Percentiles rank a stretch among this genome's conserved stretches.
phyloP scores from a whole-genome alignment of 2,113 vertebrate species.

The Cynocephalus volans region DNA sequence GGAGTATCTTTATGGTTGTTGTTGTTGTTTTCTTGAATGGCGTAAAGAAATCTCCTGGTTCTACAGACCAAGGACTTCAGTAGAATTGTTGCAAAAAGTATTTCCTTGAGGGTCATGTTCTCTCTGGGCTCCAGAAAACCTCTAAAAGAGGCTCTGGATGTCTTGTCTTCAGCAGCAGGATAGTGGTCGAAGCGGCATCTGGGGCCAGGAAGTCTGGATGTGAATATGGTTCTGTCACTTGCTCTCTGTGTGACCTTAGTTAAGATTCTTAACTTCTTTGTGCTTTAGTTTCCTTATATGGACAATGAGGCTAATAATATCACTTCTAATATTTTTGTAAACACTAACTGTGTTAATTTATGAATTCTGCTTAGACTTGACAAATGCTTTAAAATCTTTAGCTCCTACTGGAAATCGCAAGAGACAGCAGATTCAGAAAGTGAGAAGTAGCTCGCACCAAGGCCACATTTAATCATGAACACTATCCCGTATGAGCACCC shows the following conservation, averaged over 20 bases:
- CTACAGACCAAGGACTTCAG: neutral
- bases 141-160: neutral
- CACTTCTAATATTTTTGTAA: neutral
- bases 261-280: neutral
- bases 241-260: neutral
- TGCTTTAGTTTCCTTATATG: neutral
- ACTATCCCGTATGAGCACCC: neutral
- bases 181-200: fast-evolving
- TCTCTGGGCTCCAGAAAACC: neutral
- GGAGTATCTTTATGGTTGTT: neutral
- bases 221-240: neutral
- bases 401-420: neutral
- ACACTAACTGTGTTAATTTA: neutral
- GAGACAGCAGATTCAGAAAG: neutral
- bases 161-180: neutral
- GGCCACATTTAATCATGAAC: neutral
- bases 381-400: neutral
- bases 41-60: neutral
- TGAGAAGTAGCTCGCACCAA: neutral
- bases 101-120: neutral
- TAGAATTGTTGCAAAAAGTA: neutral
- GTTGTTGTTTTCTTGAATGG: neutral
- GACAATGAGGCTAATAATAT: neutral
- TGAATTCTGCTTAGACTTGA: neutral
- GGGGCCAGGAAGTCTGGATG: neutral